Evolutionary conservation across 2,888 invertebrate species (phyloP), one percentile per base, ranked within the genome.

Genomic region (Cantharis rufa): DNA sequence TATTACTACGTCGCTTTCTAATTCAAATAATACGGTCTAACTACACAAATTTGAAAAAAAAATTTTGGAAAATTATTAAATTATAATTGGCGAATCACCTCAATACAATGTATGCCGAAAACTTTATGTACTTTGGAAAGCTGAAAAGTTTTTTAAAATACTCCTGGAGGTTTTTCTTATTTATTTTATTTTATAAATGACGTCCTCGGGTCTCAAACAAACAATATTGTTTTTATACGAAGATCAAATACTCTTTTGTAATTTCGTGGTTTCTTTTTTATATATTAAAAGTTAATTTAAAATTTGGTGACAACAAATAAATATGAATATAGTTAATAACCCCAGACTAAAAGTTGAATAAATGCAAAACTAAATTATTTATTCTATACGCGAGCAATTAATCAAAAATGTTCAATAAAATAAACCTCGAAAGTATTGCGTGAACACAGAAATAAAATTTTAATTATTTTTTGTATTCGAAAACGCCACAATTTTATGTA

Each of bases 401-500:
- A 48, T 48, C 48, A 9, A n/a, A 48, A n/a, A 1, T 48, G 1
- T n/a, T 48, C 48, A n/a, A 32, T 32, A 32, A 32, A 32, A 32
- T 32, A 32, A 48, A 48, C n/a, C 48, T n/a, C 3, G 48, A 48
- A 48, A 48, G n/a, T 48, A 48, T 48, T n/a, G n/a, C 48, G 48
- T 3, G 9, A 48, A 48, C n/a, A 48, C 48, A 48, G n/a, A 48
- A n/a, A n/a, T 48, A 48, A 48, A 48, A 48, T 48, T n/a, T 48
- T 48, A 48, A 48, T 48, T 48, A 48, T 48, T 48, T 32, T 32
- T 48, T 48, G n/a, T 48, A 70, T 32, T 61, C n/a, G 63, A 70
- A 70, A 74, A 24, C 61, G 71, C 15, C 71, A 71, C 21, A 62
- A 64, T 62, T 66, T 71, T 61, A 69, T 75, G 75, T 71, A 75